Evolutionary conservation across 2,113 vertebrate species (phyloP), one percentile per base, ranked within the genome.

Genomic region (Coptodon bakossiorum): DNA sequence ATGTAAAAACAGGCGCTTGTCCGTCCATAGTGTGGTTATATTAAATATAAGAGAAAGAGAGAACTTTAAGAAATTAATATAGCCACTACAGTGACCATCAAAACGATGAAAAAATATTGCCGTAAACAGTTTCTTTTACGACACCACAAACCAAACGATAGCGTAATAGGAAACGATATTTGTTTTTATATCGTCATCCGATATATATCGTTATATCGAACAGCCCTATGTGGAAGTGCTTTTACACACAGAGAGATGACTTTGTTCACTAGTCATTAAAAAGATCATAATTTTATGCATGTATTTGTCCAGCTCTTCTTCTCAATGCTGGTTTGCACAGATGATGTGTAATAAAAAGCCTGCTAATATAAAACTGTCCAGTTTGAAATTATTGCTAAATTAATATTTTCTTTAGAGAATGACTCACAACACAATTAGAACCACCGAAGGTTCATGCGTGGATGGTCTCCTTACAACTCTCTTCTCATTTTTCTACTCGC

Each of bases 261-360:
- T 73, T 73, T 45, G 22, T 73, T 48, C 22, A 45, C 24, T 48
- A 6, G 13, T 27, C 27, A 17, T 8, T 19, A 19, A 52, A 9
- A 38, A 53, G 14, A 17, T 27, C 38, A 83, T 71, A 17, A 27
- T 56, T 22, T 76, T 76, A 40, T 31, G 13, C 38, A 40, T 22
- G 40, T 0, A 45, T 71, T 68, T 61, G 6, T 19, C 53, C 17
- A 73, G 68, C 12, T 12, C 53, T 57, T 57, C 52, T 56, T 50
- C 14, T 80, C 22, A 73, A 45, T 73, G 31, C 24, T 50, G 29
- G 27, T 68, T 80, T 50, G 14, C 16, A 66, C 29, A 22, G 24
- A 0, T 11, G 71, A 0, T 27, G 71, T 14, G n/a, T 5, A 59
- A 0, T 76, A 34, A 57, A 36, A 54, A 19, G 0, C n/a, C 63